Evolutionary conservation across 1,140 invertebrate species (phyloP), one percentile per base, ranked within the genome.

Genomic region (Aporrectodea caliginosa): DNA sequence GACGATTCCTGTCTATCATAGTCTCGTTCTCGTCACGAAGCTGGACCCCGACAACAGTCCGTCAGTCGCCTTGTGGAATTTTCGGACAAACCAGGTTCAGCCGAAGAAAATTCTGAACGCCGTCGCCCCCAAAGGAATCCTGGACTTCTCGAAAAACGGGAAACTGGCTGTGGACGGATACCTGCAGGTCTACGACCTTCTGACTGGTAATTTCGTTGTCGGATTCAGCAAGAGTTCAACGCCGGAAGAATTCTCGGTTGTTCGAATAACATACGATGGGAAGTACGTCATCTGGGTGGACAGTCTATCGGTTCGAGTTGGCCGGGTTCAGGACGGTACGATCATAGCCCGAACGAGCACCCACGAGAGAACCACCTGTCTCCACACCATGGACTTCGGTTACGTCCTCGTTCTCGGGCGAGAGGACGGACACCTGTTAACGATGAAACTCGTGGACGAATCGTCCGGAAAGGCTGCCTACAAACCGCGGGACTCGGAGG

Each of bases 361-460:
- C 22, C 80, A 81, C 70, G 80, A 81, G 77, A 78, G 43, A 58
- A 32, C 77, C 2, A 78, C 69, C 30, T 73, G 68, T 30, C 80
- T 81, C 2, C 35, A 69, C 34, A 35, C 76, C 2, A 72, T 81
- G 16, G 77, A 81, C 31, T 81, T 68, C 33, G 80, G 80, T 22
- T 81, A 81, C 73, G 70, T 81, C 16, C 29, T 81, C 6, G 35
- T 81, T 14, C 35, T 77, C 30, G 80, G 80, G 12, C 76, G 80
- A 12, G 76, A 81, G 70, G 80, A 81, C 32, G 80, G 80, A 1
- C 76, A 81, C 29, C 31, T 81, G 69, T 31, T 81, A 35, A 81
- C 80, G 0, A 75, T 78, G 80, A 78, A 78, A 68, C 73, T 81
- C 35, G 31, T 81, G 0, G 32, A 68, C 27, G 33, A 58, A 16